Evolutionary conservation across 1,140 invertebrate species (phyloP).

Genomic region (Euwallacea fornicatus): DNA sequence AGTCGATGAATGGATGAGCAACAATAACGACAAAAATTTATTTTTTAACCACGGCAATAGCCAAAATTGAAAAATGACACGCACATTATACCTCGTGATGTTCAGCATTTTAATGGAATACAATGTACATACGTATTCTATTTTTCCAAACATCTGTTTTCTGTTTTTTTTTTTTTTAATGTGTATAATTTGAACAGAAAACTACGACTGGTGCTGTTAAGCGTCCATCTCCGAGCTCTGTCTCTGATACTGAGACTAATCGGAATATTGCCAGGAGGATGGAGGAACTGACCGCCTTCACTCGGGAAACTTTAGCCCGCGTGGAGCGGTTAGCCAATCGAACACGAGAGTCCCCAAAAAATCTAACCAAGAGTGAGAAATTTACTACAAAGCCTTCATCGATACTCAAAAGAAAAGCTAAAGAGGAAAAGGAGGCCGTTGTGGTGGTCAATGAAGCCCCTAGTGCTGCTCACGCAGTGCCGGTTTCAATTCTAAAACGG

Average conservation of each 20-base stretch:
- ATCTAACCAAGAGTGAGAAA: background rate
- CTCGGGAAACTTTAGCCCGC: constrained; percentile 67
- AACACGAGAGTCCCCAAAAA: constrained; percentile 38
- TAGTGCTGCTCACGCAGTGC: constrained; percentile 42
- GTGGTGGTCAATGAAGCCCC: constrained; percentile 31
- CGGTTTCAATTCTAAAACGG: constrained; percentile 78
- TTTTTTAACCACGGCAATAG: no score
- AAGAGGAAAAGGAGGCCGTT: constrained; percentile 51
- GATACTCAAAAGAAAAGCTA: constrained; percentile 47
- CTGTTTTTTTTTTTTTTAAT: no score
- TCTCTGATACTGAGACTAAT: constrained; percentile 49
- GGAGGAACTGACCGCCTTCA: constrained; percentile 65
- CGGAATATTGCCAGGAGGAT: constrained; percentile 62
- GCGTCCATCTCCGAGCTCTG: constrained; percentile 3
- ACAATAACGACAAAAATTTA: no score
- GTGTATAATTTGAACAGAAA: background rate
- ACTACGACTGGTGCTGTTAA: background rate
- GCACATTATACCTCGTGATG: no score
- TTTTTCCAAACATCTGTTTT: no score
- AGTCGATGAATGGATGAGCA: no score
- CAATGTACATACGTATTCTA: no score
- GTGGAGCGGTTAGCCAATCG: constrained; percentile 64
- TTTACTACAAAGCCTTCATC: constrained; percentile 38
- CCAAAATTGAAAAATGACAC: no score
- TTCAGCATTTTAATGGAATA: no score